Base-by-base conservation (phyloP, 2,888 invertebrate genomes). In the Sphaerophoria taeniata region DNA sequence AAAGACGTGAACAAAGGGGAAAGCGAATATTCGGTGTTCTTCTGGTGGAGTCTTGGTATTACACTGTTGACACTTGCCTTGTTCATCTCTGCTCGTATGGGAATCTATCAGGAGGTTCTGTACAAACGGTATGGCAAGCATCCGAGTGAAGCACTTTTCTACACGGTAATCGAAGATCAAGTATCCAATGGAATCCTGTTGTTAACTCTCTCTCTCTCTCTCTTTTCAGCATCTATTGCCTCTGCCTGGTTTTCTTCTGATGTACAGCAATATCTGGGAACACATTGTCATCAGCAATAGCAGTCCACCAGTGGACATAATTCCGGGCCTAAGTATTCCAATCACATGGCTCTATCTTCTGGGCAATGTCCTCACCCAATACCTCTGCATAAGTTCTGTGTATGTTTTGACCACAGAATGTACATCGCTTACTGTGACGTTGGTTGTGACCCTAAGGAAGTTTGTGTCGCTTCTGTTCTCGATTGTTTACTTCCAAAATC, bases 381-480 rank as follows among this genome's bases (percentile, higher is more conserved):
- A 95, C 93, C 88, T 98, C 82, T 99, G 99, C 91, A 99, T 99
- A 84, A 96, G 97, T 90, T 97, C 98, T 7, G 99, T 99, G 1
- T 99, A 98, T 90, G 95, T 96, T 39, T 93, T 99, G 89, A 99
- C 98, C 0, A 97, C 99, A 0, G 98, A 98, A 92, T 98, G 98
- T 90, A 94, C 97, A 0, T 98, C 99, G 0, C 92, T 99, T 56
- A 98, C 98, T 0, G 98, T 99, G 1, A 99, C 99, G 0, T 93
- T 99, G 88, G 98, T 99, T 0, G 96, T 99, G 39, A 99, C 99
- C 0, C 92, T 99, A 72, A 94, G 99, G 65, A 99, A 99, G 92
- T 99, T 99, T 90, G 94, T 97, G 43, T 98, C 98, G 0, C 93
- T 99, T 47, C 92, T 99, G n/a, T 96, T 99, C 90, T 99, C 99